Evolutionary conservation across 2,888 invertebrate genomes (phyloP).

Genomic region (Sepioteuthis lessoniana): DNA sequence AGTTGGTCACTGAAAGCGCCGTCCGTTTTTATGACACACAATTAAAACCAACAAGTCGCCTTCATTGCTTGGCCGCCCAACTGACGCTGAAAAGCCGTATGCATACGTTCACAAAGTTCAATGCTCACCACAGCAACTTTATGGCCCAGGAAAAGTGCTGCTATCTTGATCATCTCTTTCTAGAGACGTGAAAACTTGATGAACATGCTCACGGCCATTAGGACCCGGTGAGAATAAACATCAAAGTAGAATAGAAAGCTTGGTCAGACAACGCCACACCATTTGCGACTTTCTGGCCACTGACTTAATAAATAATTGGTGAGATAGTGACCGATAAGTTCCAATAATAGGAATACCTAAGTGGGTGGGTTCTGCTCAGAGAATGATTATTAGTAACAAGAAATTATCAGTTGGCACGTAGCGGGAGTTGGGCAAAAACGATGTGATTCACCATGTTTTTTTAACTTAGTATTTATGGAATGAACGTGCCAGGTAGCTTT

Average conservation of each 20-base stretch:
- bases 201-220: background rate
- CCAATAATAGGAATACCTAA: background rate
- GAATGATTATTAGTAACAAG: background rate
- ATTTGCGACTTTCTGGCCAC: background rate
- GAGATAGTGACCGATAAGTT: background rate
- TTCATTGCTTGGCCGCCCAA: background rate
- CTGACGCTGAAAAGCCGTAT: background rate
- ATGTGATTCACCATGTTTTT: background rate
- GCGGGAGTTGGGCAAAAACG: background rate
- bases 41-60: background rate
- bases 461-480: too few species aligned
- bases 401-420: background rate
- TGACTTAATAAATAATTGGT: background rate
- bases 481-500: too few species aligned
- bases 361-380: background rate
- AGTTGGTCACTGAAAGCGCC: background rate
- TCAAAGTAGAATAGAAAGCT: background rate
- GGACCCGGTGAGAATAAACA: background rate
- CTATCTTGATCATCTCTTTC: background rate
- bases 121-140: background rate
- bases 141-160: background rate
- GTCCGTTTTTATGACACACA: background rate
- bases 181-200: conserved; percentile 17
- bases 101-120: background rate
- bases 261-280: background rate